These are phyloP conservation scores for Pterobdella sp. DNA, from an alignment of 2,888 invertebrate genomes.

Conservation along the genomic window DNA sequence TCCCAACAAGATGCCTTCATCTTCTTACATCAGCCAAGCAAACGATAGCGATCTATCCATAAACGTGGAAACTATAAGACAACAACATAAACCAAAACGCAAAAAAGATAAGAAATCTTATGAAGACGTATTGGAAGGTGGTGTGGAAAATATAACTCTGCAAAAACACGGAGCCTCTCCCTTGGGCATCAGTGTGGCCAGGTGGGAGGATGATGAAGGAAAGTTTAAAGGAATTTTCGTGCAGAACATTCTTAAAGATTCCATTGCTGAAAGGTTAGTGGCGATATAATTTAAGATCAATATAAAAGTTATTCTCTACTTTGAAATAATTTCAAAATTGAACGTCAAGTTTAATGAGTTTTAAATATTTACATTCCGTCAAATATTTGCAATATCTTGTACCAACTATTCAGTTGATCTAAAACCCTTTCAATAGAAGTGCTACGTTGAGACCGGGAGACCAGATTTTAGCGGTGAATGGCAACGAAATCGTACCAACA, in stretches of 20 bases:
- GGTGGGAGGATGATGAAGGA: constrained; percentile 54
- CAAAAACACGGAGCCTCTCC: constrained; percentile 61
- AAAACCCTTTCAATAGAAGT: constrained; percentile 61
- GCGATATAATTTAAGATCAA: too few species aligned
- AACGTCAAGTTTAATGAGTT: not conserved
- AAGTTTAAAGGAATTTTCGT: constrained; percentile 62
- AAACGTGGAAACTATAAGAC: too few species aligned
- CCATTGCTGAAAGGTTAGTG: constrained; percentile 61
- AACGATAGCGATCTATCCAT: too few species aligned
- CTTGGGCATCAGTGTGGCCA: constrained; percentile 65
- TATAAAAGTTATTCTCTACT: too few species aligned
- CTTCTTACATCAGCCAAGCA: too few species aligned
- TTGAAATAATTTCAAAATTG: not conserved
- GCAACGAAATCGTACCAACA: not conserved
- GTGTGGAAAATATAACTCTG: constrained; percentile 58
- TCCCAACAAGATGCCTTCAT: too few species aligned
- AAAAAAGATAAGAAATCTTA: constrained; percentile 58
- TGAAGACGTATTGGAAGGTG: too few species aligned
- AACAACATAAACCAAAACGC: constrained; percentile 58
- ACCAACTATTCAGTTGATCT: too few species aligned
- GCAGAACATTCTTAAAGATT: constrained; percentile 61
- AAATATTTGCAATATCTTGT: too few species aligned
- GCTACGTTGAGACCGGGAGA: constrained; percentile 83
- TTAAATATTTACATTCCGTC: not conserved
- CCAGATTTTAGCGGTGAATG: constrained; percentile 64